A percentile compares a stretch with the other conserved stretches of the same genome.
phyloP scores from a whole-genome alignment of 2,797 vertebrate genomes.

The Squalus acanthias region DNA sequence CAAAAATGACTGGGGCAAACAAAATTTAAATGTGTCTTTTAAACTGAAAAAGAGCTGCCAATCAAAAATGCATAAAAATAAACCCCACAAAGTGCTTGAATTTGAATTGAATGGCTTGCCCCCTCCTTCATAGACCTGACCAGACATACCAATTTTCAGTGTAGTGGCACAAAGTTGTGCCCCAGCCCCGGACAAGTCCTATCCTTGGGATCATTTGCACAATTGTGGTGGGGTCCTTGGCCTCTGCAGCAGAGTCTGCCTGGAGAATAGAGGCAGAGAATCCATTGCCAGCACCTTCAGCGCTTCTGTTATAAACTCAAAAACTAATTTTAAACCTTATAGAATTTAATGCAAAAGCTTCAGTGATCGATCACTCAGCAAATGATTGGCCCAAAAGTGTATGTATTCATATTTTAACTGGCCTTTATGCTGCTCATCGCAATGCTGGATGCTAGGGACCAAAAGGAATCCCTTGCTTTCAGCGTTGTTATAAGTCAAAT shows the following conservation, averaged over 20 bases:
- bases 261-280: neutral
- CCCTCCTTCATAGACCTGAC: no score
- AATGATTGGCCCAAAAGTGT: neutral
- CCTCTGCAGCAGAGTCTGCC: no score
- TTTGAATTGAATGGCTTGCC: neutral
- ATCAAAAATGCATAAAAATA: neutral
- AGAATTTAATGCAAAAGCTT: neutral
- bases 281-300: neutral
- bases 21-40: neutral
- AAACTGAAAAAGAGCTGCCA: neutral
- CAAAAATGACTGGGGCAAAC: neutral
- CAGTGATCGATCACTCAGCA: neutral
- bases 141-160: neutral
- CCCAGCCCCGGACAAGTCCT: neutral
- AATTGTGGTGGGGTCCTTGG: neutral
- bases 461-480: neutral
- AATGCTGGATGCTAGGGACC: neutral
- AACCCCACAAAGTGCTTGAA: neutral
- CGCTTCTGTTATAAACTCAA: no score
- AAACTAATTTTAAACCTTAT: neutral
- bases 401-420: no score
- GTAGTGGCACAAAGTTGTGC: neutral
- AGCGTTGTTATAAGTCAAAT: neutral
- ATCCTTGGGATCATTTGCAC: neutral
- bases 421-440: neutral